Evolutionary conservation across 2,113 vertebrate species (phyloP).

Genomic region (Casuarius casuarius): DNA sequence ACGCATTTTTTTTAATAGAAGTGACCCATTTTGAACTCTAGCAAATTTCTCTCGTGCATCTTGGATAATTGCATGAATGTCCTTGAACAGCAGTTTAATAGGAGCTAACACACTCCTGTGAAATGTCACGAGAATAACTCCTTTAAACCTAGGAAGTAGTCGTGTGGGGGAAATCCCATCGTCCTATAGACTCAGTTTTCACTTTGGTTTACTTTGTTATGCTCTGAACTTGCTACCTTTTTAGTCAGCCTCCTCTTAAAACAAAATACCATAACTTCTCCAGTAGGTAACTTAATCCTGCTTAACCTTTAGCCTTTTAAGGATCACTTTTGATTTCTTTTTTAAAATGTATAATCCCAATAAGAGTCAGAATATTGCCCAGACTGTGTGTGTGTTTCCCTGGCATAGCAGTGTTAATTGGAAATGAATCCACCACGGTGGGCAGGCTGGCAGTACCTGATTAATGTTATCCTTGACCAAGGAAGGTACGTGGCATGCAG

Average conservation of each 20-base stretch:
- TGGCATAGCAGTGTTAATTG: conserved; percentile 48
- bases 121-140: neutral
- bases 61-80: neutral
- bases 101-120: neutral
- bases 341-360: neutral
- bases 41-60: neutral
- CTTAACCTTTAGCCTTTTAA: conserved; percentile 18
- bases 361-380: neutral
- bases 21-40: neutral
- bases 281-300: neutral
- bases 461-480: conserved; percentile 56
- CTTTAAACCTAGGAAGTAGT: neutral
- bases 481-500: neutral
- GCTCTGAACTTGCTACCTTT: neutral
- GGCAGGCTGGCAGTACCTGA: conserved; percentile 3
- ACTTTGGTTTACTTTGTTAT: neutral
- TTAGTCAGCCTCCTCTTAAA: neutral
- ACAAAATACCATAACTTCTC: neutral
- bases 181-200: neutral
- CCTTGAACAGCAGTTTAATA: neutral
- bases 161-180: neutral
- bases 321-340: neutral
- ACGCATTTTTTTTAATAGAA: neutral
- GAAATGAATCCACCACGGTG: conserved; percentile 25
- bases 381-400: neutral